Evolutionary conservation across 2,888 invertebrate genomes (phyloP).

Genomic region (Conomelus anceps): DNA sequence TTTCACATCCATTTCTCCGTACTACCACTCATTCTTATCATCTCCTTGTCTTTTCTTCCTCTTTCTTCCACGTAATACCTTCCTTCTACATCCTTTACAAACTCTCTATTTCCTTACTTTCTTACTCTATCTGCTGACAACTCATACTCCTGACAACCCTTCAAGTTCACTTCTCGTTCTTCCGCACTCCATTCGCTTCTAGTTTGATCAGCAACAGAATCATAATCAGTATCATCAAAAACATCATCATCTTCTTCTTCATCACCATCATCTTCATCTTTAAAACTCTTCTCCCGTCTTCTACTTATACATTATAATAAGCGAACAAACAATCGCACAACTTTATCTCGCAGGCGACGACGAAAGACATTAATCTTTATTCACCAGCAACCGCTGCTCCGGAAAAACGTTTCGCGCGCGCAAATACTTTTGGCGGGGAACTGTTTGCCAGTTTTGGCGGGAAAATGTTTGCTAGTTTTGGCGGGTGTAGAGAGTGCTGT

Average conservation of each 20-base stretch:
- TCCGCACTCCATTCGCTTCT: too few species aligned
- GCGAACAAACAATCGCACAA: neutral
- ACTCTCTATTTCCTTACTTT: too few species aligned
- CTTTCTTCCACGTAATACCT: too few species aligned
- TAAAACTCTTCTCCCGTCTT: neutral
- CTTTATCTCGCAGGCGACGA: neutral
- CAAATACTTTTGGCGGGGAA: neutral
- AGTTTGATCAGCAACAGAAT: neutral
- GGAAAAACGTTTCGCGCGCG: neutral
- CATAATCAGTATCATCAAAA: neutral
- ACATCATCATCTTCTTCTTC: neutral
- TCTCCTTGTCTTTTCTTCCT: too few species aligned
- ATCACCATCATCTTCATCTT: neutral
- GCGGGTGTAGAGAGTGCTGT: neutral
- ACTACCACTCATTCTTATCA: too few species aligned
- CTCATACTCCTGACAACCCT: too few species aligned
- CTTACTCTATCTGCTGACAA: too few species aligned
- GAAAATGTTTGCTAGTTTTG: neutral
- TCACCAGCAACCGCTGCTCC: neutral
- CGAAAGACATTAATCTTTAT: neutral
- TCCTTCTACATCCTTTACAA: too few species aligned
- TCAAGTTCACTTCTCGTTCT: too few species aligned
- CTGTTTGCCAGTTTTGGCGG: neutral
- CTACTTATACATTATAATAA: neutral
- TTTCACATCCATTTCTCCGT: too few species aligned